Base-by-base conservation (phyloP, 2,113 vertebrate genomes). In the Hiodon alosoides region DNA sequence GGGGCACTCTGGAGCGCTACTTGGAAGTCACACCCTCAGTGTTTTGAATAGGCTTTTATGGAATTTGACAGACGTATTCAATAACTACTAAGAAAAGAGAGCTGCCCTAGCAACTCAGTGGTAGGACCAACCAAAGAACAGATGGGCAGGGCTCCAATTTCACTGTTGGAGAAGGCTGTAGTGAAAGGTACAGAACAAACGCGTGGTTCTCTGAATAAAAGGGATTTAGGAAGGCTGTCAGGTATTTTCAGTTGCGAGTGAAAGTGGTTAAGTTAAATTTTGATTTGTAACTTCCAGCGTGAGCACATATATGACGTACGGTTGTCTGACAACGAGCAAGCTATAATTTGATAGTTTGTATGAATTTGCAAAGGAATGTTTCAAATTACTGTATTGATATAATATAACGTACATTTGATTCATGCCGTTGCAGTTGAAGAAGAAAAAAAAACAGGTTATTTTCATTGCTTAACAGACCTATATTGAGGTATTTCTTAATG, bases 91-190 rank as follows among this genome's bases (percentile, higher is more conserved):
- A 73, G 5, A 53, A 10, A 48, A 69, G 71, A 52, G 75, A 75
- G 70, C 79, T 83, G 72, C 85, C 88, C 78, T 85, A 88, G 87
- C 86, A 89, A 90, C 88, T 80, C 79, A 52, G 0, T 5, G 3
- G 55, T 72, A 62, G 68, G 75, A 65, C 87, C 86, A 90, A 87
- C 80, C 72, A 79, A 16, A 64, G 10, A 5, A 46, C 52, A 67
- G 55, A 51, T 62, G 10, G 78, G 76, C 54, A 60, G 46, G 77
- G 64, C 72, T 51, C 51, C 11, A 55, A 14, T 57, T 6, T 67
- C n/a, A 61, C 67, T 16, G 65, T 72, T 55, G 57, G 47, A 51
- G 77, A 54, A 53, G 16, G 70, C 75, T 71, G 50, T 53, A 64
- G 14, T 7, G 76, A 31, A 47, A 69, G 13, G 62, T 47, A 71